Conservation (phyloP, 2,113 vertebrate species). For the Triplophysa dalaica region DNA sequence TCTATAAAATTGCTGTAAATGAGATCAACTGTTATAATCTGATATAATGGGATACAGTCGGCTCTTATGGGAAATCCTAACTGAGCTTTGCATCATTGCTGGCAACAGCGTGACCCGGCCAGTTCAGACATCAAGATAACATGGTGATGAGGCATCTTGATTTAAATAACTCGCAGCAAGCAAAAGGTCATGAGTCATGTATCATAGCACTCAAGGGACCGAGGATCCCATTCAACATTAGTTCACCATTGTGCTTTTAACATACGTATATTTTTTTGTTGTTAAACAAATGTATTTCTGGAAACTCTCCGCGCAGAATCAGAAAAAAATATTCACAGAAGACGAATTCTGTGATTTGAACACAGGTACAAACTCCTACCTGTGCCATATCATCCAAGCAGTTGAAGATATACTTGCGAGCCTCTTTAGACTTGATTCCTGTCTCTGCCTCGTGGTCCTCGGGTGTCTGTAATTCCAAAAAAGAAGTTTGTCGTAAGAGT, state of each 20-base stretch:
- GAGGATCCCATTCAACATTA: neutral
- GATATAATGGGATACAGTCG: constrained; percentile 23
- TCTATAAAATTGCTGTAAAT: constrained; percentile 38
- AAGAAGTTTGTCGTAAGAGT: neutral
- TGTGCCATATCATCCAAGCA: constrained; percentile 91
- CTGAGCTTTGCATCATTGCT: constrained; percentile 34
- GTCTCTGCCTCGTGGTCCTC: constrained; percentile 89
- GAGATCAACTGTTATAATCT: constrained; percentile 27
- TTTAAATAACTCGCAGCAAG: constrained; percentile 37
- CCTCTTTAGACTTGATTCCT: constrained; percentile 89
- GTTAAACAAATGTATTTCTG: neutral
- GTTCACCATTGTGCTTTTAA: constrained; percentile 19
- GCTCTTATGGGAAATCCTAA: constrained; percentile 16
- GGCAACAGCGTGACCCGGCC: constrained; percentile 15
- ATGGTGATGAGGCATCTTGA: constrained; percentile 21
- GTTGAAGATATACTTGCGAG: constrained; percentile 91
- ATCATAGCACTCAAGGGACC: neutral
- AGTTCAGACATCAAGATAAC: constrained; percentile 6
- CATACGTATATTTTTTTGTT: constrained; percentile 12
- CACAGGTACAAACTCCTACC: constrained; percentile 67
- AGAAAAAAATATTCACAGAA: constrained; percentile 19
- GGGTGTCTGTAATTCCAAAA: constrained; percentile 74
- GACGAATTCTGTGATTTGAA: neutral
- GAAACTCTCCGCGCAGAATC: constrained; percentile 20
- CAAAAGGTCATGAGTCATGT: constrained; percentile 13